Base-by-base conservation (phyloP, 2,888 invertebrate species). In the Drosophila parthenogenetica region DNA sequence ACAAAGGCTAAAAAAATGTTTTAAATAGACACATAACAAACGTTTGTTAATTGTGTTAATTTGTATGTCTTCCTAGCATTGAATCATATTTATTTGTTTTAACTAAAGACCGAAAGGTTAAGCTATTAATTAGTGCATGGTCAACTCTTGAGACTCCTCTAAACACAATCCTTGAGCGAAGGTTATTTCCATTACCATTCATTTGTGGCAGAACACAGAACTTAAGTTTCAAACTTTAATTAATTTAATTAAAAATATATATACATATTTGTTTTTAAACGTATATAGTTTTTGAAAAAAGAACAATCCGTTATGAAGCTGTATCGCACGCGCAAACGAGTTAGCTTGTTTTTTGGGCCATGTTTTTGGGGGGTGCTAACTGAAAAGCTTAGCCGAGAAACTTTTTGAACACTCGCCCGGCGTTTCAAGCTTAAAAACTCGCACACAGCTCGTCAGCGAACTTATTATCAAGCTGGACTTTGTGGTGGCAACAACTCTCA, bases 401-500 rank as follows among this genome's bases (percentile, higher is more conserved):
- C 46, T 55, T 57, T 63, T 14, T 35, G 5, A 22, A 5, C 22
- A 22, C 19, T 11, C 53, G 51, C 45, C n/a, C 50, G 61, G 66
- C 55, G 39, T 40, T 13, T 35, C 69, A 72, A 74, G 74, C 68
- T 88, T 90, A 89, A 86, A 87, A 81, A 79, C 59, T 79, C 81
- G 71, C 66, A 53, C 48, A 22, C 61, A 7, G 45, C 53, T 68
- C 67, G 66, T 57, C 59, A 67, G 58, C 71, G 59, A 72, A 77
- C 64, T 82, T 86, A 86, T 78, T 88, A 79, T 83, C 75, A 69
- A 89, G 79, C 79, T 71, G 71, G 64, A 70, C 84, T 83, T 77
- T 70, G 78, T 61, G 75, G 71, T 57, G 77, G 57, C 51, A 79
- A 71, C 77, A 88, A 65, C 64, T 64, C 55, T 25, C 19, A 25